Conservation (phyloP, 1,140 invertebrate species). For the Centruroides sculpturatus region DNA sequence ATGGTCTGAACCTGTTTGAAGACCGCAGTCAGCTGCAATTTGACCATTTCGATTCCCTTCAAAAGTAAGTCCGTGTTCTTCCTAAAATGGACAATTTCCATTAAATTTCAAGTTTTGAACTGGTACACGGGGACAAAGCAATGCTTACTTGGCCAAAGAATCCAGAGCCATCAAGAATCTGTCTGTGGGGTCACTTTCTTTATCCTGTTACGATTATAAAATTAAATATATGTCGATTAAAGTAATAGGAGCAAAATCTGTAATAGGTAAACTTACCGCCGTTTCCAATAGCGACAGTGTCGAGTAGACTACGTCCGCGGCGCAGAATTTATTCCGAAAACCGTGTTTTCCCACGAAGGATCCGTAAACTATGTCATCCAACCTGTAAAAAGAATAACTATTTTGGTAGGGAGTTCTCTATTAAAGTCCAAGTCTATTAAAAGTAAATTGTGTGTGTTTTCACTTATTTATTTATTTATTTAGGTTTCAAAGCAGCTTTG, state of each 20-base stretch:
- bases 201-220: slow-evolving; percentile 18
- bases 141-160: slow-evolving; percentile 31
- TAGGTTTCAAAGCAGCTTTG: too few species aligned
- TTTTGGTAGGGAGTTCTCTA: too few species aligned
- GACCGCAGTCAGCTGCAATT: slow-evolving; percentile 51
- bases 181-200: slow-evolving; percentile 39
- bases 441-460: too few species aligned
- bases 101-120: too few species aligned
- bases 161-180: slow-evolving; percentile 63
- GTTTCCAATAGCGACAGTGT: slow-evolving; percentile 61
- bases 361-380: slow-evolving; percentile 53
- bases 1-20: slow-evolving; percentile 66
- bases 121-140: too few species aligned
- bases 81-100: too few species aligned
- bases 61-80: slow-evolving; percentile 31
- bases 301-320: slow-evolving; percentile 67
- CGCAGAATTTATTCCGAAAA: slow-evolving; percentile 61
- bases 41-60: slow-evolving; percentile 56
- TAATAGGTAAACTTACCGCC: slow-evolving; percentile 16
- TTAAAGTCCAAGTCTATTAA: too few species aligned
- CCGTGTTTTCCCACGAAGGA: slow-evolving; percentile 69
- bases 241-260: too few species aligned
- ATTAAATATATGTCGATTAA: too few species aligned
- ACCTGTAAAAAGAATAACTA: slow-evolving; percentile 18
- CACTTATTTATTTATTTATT: too few species aligned